phyloP scores from a whole-genome alignment of 2,888 invertebrate species.

The Peribatodes rhomboidaria region DNA sequence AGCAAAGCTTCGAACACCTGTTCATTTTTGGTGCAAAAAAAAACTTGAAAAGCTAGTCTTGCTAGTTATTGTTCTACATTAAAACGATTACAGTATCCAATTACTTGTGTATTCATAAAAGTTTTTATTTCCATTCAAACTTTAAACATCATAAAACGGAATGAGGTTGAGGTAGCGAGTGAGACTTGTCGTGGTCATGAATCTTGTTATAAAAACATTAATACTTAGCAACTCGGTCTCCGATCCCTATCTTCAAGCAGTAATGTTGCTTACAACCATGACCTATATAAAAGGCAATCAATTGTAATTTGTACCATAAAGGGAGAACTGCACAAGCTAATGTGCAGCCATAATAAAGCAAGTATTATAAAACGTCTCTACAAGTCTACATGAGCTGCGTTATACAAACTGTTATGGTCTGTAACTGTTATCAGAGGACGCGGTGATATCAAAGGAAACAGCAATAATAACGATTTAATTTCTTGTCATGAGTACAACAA shows the following conservation, averaged over 20 bases:
- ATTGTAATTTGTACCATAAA: conserved; percentile 73
- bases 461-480: conserved; percentile 60
- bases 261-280: conserved; percentile 63
- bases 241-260: conserved; percentile 68
- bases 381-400: conserved; percentile 17
- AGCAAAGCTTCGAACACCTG: conserved; percentile 27
- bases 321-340: conserved; percentile 65
- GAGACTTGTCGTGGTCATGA: conserved; percentile 44
- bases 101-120: conserved; percentile 23
- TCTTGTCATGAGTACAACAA: conserved; percentile 62
- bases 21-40: conserved; percentile 18
- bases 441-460: conserved; percentile 74
- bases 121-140: conserved; percentile 27
- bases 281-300: conserved; percentile 72
- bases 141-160: conserved; percentile 31
- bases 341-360: conserved; percentile 60
- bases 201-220: conserved; percentile 49
- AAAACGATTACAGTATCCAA: conserved; percentile 28
- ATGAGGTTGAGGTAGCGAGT: conserved; percentile 43
- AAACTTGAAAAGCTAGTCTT: conserved; percentile 29
- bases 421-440: conserved; percentile 68
- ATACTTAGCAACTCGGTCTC: conserved; percentile 52
- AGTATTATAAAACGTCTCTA: conserved; percentile 50
- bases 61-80: conserved; percentile 10
- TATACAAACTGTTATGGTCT: conserved; percentile 43